Evolutionary conservation across 1,140 invertebrate genomes (phyloP).

Genomic region (Ceratitis capitata): DNA sequence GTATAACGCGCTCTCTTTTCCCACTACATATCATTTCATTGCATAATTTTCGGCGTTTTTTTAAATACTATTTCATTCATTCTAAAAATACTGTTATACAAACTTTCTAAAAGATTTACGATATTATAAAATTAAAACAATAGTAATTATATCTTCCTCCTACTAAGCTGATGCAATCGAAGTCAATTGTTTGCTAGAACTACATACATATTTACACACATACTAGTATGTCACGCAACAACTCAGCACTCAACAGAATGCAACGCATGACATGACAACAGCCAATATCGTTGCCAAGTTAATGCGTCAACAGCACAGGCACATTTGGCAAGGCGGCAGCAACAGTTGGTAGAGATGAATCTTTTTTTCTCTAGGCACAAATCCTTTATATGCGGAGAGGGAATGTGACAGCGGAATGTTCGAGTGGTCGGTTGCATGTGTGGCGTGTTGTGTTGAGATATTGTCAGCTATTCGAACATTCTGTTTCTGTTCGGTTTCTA

Average conservation of each 20-base stretch:
- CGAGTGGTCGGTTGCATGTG: not conserved
- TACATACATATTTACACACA: no score
- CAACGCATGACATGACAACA: slow-evolving; percentile 15
- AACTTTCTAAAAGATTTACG: no score
- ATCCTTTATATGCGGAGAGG: not conserved
- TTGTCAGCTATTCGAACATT: not conserved
- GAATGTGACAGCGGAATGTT: not conserved
- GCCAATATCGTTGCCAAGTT: slow-evolving; percentile 8
- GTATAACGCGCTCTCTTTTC: no score
- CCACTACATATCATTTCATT: no score
- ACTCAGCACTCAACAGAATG: not conserved
- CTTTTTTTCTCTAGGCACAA: not conserved
- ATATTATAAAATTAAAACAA: no score
- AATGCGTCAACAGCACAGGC: slow-evolving; percentile 17
- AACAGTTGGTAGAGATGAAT: slow-evolving; percentile 32
- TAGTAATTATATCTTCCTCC: no score
- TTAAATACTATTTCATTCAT: no score
- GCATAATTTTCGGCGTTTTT: no score
- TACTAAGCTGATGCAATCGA: slow-evolving; percentile 16
- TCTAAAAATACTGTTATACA: no score
- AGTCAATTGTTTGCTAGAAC: not conserved
- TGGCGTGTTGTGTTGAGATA: not conserved
- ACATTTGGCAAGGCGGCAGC: not conserved
- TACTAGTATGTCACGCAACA: slow-evolving; percentile 17
- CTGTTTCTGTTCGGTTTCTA: not conserved